phyloP scores from a whole-genome alignment of 2,888 invertebrate species.

The Bellardia bayeri region DNA sequence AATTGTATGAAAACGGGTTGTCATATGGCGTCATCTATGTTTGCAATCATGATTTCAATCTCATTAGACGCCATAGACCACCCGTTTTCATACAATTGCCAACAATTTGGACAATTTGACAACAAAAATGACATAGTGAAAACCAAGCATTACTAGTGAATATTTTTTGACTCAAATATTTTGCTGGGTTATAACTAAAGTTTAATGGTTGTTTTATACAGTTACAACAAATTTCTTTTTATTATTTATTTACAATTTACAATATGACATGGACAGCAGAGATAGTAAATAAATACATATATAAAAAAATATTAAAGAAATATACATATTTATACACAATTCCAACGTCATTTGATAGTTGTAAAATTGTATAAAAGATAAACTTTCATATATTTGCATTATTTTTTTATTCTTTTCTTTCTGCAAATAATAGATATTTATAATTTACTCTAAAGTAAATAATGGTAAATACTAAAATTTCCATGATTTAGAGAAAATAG shows the following conservation, averaged over 20 bases:
- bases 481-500: neutral
- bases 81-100: too few relatives aligned
- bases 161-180: neutral
- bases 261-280: constrained; percentile 68
- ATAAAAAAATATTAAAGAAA: constrained; percentile 12
- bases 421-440: neutral
- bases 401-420: neutral
- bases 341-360: constrained; percentile 53
- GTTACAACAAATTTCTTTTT: constrained; percentile 21
- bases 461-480: too few relatives aligned
- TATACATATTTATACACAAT: neutral
- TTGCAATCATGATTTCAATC: too few relatives aligned
- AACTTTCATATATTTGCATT: constrained; percentile 42
- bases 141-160: too few relatives aligned
- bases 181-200: constrained; percentile 38
- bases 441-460: neutral
- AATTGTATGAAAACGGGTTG: too few relatives aligned
- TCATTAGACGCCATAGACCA: too few relatives aligned
- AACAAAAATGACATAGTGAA: too few relatives aligned
- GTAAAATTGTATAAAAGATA: constrained; percentile 45
- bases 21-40: too few relatives aligned
- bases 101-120: too few relatives aligned
- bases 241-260: constrained; percentile 65
- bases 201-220: constrained; percentile 47
- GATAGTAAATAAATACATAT: constrained; percentile 60